phyloP scores from a whole-genome alignment of 2,797 vertebrate species.

The Cirrhinus molitorella region DNA sequence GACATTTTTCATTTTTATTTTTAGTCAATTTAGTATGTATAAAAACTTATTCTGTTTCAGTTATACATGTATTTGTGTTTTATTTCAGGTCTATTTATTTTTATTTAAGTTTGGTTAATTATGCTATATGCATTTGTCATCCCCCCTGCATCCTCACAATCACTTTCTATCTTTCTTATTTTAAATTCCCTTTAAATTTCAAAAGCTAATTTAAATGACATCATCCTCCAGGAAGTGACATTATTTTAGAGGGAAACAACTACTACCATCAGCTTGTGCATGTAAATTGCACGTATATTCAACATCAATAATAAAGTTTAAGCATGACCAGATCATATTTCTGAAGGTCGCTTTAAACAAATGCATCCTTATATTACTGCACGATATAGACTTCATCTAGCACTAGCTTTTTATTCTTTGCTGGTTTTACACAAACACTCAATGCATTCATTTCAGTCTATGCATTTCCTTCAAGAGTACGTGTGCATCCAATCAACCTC shows the following conservation, averaged over 20 bases:
- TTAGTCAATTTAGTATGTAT: too few species aligned
- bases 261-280: background rate
- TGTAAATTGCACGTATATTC: background rate
- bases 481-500: background rate
- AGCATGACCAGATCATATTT: too few species aligned
- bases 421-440: background rate
- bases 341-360: background rate
- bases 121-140: too few species aligned
- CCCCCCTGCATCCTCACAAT: background rate
- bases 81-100: background rate
- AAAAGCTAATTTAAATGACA: background rate
- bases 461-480: background rate
- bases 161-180: background rate
- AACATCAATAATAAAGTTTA: too few species aligned
- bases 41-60: background rate
- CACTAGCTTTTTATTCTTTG: background rate
- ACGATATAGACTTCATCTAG: conserved; percentile 3
- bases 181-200: too few species aligned
- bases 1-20: too few species aligned
- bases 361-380: background rate
- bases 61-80: background rate
- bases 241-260: background rate
- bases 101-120: too few species aligned
- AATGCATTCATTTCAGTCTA: background rate
- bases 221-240: background rate